phyloP scores from a whole-genome alignment of 2,797 vertebrate genomes.

The Eidolon dupreanum region DNA sequence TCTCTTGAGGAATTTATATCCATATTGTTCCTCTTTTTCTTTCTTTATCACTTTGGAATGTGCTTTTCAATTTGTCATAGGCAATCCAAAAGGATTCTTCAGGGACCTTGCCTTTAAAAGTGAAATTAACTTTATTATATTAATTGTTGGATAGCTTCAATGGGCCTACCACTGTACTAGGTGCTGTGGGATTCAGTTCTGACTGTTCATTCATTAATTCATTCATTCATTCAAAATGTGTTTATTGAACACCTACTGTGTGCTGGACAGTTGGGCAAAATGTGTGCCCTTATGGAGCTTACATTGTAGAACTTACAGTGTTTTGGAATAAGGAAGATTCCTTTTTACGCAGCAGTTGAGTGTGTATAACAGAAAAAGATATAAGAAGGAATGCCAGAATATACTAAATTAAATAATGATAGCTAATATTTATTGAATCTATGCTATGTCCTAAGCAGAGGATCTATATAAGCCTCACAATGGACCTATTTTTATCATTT shows the following conservation, averaged over 20 bases:
- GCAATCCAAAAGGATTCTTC: background rate
- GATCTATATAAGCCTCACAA: background rate
- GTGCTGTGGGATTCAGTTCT: background rate
- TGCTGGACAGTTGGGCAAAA: background rate
- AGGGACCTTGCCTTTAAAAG: background rate
- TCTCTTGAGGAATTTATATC: background rate
- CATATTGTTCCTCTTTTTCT: background rate
- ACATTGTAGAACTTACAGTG: background rate
- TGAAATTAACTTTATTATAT: background rate
- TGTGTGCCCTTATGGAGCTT: background rate
- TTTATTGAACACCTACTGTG: background rate
- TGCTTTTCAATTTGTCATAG: background rate
- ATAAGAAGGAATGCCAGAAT: background rate
- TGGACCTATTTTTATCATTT: background rate
- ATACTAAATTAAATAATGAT: background rate
- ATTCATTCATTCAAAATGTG: background rate
- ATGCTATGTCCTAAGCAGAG: background rate
- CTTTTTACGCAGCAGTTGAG: background rate
- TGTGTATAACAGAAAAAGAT: background rate
- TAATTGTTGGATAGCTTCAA: background rate
- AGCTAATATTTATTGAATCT: background rate
- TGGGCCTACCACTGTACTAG: background rate
- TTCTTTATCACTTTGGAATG: background rate
- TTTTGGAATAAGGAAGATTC: constrained; percentile 25
- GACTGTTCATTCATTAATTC: background rate